Conservation (phyloP, 2,888 invertebrate genomes). For the Drosophila robusta region DNA sequence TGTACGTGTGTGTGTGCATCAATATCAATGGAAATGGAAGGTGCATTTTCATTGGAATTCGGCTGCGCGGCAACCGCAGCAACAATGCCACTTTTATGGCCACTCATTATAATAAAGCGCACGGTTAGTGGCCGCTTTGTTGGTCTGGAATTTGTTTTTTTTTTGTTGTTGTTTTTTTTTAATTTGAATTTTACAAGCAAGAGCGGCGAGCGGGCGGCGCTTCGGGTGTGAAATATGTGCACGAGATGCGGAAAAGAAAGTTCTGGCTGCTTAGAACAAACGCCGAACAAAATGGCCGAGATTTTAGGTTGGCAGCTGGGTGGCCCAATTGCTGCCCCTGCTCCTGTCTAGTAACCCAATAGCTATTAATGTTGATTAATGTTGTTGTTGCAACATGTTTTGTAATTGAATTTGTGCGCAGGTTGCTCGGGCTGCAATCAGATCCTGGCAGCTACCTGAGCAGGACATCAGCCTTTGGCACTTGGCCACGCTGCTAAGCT, state of each 20-base stretch:
- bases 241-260: constrained; percentile 51
- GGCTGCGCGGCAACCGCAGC: constrained; percentile 52
- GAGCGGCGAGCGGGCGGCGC: constrained; percentile 51
- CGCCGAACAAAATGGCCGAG: constrained; percentile 34
- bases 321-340: constrained; percentile 47
- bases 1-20: constrained; percentile 31
- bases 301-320: constrained; percentile 46
- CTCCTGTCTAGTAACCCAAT: constrained; percentile 58
- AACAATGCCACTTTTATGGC: constrained; percentile 77
- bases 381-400: constrained; percentile 68
- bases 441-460: constrained; percentile 56
- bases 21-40: constrained; percentile 72
- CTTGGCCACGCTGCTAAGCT: constrained; percentile 63
- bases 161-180: constrained; percentile 39
- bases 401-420: constrained; percentile 66
- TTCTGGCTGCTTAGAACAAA: constrained; percentile 43
- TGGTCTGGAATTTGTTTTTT: constrained; percentile 1
- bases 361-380: constrained; percentile 78
- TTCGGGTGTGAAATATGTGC: constrained; percentile 70
- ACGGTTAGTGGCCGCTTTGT: constrained; percentile 74
- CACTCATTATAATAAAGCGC: constrained; percentile 82
- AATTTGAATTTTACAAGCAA: constrained; percentile 77
- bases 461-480: constrained; percentile 33
- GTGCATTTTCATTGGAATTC: constrained; percentile 79
- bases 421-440: constrained; percentile 33